Base-by-base conservation (phyloP, 1,140 invertebrate genomes). In the Trichoplusia ni region DNA sequence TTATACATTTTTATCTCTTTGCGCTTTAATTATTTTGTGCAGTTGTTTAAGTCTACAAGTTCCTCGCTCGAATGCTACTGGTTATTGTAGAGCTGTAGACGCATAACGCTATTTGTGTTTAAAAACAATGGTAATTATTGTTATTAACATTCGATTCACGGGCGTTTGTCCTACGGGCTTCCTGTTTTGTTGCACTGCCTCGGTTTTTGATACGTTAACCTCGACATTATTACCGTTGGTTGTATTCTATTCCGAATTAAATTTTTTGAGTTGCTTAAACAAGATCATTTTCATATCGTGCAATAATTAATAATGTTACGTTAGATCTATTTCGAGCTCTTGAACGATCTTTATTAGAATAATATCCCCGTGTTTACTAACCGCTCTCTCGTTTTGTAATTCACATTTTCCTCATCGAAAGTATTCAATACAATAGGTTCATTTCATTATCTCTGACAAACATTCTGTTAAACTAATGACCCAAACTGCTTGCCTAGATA, bases 111-210 rank as follows among this genome's bases (percentile, higher is more conserved):
- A 38, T 33, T 29, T 59, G 19, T 31, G 31, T 42, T 51, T 29
- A 29, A 66, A 67, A 68, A 71, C 69, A 77, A 77, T 73, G 19
- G 54, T 63, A 51, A 66, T 67, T 69, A 70, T 71, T 69, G 58
- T 65, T 73, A 79, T 82, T 82, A 72, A 59, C 47, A 81, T 54
- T 18, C 78, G 46, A 77, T 71, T 79, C 84, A 83, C 79, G 82
- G 71, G 59, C 73, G 56, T 69, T 65, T 76, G 72, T 72, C 74
- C 73, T 76, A 73, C 70, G 53, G 56, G 73, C 66, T 90, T 89
- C 85, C 85, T 86, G 83, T 80, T 79, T 72, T 75, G 74, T 64
- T 79, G 60, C 75, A 79, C 68, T 69, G 56, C 35, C 37, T 62
- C 58, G 60, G 69, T 63, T 76, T 72, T 72, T 62, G 25, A 73